Percentiles rank a stretch among this genome's conserved stretches.
These are phyloP conservation scores for Cottoperca gobio DNA, from an alignment of 2,797 vertebrate species.

Conservation along the genomic window DNA sequence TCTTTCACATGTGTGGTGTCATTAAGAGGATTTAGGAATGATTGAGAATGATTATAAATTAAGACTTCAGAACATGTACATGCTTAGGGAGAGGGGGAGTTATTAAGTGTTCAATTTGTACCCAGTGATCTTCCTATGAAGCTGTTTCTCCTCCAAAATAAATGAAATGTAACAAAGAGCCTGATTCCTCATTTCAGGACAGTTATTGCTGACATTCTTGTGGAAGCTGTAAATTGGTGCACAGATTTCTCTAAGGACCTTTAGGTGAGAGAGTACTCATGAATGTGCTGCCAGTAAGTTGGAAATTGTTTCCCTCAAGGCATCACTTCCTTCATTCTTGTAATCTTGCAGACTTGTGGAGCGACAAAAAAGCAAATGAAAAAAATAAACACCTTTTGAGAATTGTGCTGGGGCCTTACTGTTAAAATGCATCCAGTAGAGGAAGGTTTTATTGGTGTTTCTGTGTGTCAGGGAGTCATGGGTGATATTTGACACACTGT, in stretches of 20 bases:
- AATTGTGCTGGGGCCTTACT: conserved; percentile 41
- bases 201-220: conserved; percentile 56
- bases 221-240: conserved; percentile 65
- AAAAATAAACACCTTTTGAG: conserved; percentile 51
- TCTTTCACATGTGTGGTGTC: conserved; percentile 15
- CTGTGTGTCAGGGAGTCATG: conserved; percentile 46
- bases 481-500: conserved; percentile 40
- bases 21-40: neutral
- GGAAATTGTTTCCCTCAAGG: conserved; percentile 69
- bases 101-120: conserved; percentile 18
- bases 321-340: conserved; percentile 57
- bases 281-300: conserved; percentile 63
- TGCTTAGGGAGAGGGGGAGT: conserved; percentile 1
- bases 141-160: conserved; percentile 48
- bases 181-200: conserved; percentile 60
- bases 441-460: conserved; percentile 44
- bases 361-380: conserved; percentile 25
- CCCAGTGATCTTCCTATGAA: conserved; percentile 30
- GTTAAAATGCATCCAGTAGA: conserved; percentile 51
- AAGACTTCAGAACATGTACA: conserved; percentile 9
- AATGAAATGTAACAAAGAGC: conserved; percentile 63
- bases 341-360: conserved; percentile 54
- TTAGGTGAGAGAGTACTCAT: conserved; percentile 57
- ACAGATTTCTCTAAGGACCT: conserved; percentile 68
- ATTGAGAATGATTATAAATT: conserved; percentile 6